Base-by-base conservation (phyloP, 1,140 invertebrate genomes). In the Melitaea cinxia region DNA sequence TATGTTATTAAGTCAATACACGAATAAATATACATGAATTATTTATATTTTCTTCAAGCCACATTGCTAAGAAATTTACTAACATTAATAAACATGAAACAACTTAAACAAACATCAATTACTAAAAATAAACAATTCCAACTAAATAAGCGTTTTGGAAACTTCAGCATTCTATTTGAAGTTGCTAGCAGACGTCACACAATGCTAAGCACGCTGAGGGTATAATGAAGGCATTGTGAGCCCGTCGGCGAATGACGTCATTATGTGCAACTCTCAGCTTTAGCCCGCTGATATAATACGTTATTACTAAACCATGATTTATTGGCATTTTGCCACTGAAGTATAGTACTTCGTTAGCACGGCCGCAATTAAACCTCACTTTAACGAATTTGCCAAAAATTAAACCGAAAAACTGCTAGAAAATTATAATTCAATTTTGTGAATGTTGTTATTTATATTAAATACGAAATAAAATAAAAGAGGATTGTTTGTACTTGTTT, bases 141-240 rank as follows among this genome's bases (percentile, higher is more conserved):
- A 47, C 42, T 21, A 47, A 47, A 47, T 23, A n/a, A 9, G 17
- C 42, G 4, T 47, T 23, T 21, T 47, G 21, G 42, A 47, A 47
- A 47, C 42, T 59, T 59, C 42, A 49, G 49, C 59, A 42, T 53
- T 61, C 47, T 50, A 61, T 61, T 61, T 53, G 47, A 61, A 53
- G 35, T 61, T 53, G 49, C 55, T 49, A 19, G 53, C 54, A 59
- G 60, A 64, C 54, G 58, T 68, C 21, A 53, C 39, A 30, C 57
- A 65, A 54, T 57, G 57, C 50, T 58, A 67, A 63, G 65, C 55
- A 67, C 59, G 64, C 60, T 67, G 64, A 61, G 53, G 53, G 35
- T 49, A 61, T 71, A 72, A 72, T 72, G 66, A 72, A 68, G 70
- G 62, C 59, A 59, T 65, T 72, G 65, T 72, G 52, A 53, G 55